Evolutionary conservation across 2,113 vertebrate species (phyloP).

Genomic region (Oceanites oceanicus): DNA sequence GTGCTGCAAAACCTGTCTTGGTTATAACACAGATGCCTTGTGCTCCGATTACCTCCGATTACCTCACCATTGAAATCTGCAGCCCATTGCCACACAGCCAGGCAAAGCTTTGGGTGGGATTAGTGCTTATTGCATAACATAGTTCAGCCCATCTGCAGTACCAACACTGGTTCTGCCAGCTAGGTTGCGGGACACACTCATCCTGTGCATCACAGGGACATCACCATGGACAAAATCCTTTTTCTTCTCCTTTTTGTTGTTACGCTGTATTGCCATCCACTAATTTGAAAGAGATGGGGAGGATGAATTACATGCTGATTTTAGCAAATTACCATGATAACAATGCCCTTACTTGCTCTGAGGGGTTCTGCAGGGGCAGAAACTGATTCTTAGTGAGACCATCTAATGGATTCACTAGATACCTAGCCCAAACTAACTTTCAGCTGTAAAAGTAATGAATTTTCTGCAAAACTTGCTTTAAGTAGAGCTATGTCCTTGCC

Average conservation of each 20-base stretch:
- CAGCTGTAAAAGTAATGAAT: not conserved
- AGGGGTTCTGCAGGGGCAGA: not conserved
- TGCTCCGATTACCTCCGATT: rapidly evolving
- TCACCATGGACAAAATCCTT: not conserved
- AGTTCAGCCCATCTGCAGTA: not conserved
- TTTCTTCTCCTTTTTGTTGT: not conserved
- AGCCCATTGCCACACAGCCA: not conserved
- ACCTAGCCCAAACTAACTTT: not conserved
- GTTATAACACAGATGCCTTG: not conserved
- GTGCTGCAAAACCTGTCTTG: not conserved
- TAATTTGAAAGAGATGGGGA: not conserved
- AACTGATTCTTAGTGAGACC: not conserved
- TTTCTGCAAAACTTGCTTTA: not conserved
- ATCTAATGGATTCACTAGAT: not conserved
- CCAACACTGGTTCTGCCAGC: not conserved
- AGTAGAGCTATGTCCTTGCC: not conserved
- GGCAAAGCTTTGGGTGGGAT: not conserved
- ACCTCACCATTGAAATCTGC: not conserved
- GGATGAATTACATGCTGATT: not conserved
- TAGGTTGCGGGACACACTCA: not conserved
- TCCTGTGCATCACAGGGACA: not conserved
- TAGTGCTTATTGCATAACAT: not conserved
- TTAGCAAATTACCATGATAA: not conserved
- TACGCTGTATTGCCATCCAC: not conserved
- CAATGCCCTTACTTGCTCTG: not conserved